A percentile compares a stretch with the other conserved stretches of the same genome.
Conservation (phyloP, 1,140 invertebrate genomes). For the Zaprionus nigranus region DNA sequence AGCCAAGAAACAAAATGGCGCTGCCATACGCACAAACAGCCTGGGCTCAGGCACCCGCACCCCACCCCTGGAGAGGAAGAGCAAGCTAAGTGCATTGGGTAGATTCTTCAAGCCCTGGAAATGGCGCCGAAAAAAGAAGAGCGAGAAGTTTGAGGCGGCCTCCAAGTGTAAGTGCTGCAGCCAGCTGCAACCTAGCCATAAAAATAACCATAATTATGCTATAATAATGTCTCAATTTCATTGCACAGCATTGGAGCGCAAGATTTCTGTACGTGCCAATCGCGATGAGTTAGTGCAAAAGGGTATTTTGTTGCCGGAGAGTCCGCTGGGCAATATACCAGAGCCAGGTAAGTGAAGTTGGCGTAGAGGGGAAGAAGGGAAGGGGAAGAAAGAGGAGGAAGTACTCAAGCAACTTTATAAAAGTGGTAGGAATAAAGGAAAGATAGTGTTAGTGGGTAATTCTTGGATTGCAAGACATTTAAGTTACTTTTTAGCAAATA, state of each 20-base stretch:
- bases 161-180: conserved; percentile 94
- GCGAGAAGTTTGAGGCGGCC: conserved; percentile 97
- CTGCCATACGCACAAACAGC: conserved; percentile 93
- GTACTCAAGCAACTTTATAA: too few species aligned
- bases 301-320: conserved; percentile 96
- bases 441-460: too few species aligned
- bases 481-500: background rate
- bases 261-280: conserved; percentile 98
- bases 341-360: conserved; percentile 88
- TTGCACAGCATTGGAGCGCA: conserved; percentile 95
- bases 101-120: conserved; percentile 99
- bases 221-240: conserved; percentile 38
- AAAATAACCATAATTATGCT: background rate
- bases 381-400: background rate
- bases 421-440: too few species aligned
- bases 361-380: background rate
- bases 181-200: too few species aligned
- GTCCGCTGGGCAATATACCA: conserved; percentile 91
- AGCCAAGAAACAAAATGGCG: conserved; percentile 97
- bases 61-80: conserved; percentile 93
- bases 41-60: conserved; percentile 91
- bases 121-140: conserved; percentile 99
- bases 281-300: conserved; percentile 98
- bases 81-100: conserved; percentile 96
- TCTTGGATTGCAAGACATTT: background rate